phyloP scores from a whole-genome alignment of 92 coral and sea anemone species.

The Scolanthus callimorphus region DNA sequence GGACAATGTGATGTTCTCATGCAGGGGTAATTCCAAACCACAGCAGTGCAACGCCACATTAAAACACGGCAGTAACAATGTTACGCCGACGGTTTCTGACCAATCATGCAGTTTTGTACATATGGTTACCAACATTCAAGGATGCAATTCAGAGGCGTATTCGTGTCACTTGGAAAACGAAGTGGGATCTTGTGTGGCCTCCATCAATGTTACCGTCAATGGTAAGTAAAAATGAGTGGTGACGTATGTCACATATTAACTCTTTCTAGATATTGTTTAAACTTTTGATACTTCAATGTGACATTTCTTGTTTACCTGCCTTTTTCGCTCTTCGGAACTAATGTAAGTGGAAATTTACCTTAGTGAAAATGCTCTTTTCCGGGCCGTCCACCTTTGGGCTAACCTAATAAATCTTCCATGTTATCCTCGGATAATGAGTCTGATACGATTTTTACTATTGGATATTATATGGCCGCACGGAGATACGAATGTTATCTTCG shows the following conservation, averaged over 20 bases:
- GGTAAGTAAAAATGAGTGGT: too few relatives aligned
- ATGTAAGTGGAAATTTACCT: neutral
- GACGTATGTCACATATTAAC: too few relatives aligned
- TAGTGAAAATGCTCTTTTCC: neutral
- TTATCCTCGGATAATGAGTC: too few relatives aligned
- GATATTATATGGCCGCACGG: too few relatives aligned
- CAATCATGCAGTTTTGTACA: conserved; percentile 5
- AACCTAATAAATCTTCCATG: too few relatives aligned
- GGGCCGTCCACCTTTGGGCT: too few relatives aligned
- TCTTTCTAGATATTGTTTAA: too few relatives aligned
- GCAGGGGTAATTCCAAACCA: conserved; percentile 14
- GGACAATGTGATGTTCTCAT: conserved; percentile 8
- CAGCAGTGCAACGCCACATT: conserved; percentile 21
- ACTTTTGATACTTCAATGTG: too few relatives aligned
- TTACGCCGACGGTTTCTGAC: neutral
- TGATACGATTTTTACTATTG: too few relatives aligned
- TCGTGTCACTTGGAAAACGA: neutral
- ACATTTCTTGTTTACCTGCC: neutral
- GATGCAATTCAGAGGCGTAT: conserved; percentile 3
- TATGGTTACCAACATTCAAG: neutral
- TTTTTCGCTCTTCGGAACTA: neutral
- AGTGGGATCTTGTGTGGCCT: neutral
- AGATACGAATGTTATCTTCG: too few relatives aligned
- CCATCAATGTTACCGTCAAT: conserved; percentile 8
- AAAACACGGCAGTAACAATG: conserved; percentile 4